phyloP scores from a whole-genome alignment of 2,888 invertebrate genomes.

The Plemyria rubiginata region DNA sequence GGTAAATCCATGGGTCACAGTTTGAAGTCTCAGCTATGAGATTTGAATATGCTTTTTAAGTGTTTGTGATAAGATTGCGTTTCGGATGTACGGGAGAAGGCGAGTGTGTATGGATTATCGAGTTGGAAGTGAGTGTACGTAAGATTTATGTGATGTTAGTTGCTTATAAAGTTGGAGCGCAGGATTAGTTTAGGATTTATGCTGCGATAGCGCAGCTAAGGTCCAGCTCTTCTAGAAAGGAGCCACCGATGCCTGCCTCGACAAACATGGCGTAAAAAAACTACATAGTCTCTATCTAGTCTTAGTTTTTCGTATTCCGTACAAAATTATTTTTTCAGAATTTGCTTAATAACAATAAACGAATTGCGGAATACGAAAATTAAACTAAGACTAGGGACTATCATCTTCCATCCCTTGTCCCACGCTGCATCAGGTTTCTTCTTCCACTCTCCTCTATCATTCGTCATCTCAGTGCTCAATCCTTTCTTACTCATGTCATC shows the following conservation, averaged over 20 bases:
- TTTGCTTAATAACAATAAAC: too few species aligned
- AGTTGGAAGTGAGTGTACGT: constrained; percentile 29
- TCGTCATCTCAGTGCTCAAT: too few species aligned
- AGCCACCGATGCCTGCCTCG: not conserved
- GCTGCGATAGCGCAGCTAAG: constrained; percentile 21
- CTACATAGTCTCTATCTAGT: too few species aligned
- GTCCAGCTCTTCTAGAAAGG: not conserved
- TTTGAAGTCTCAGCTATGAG: not conserved
- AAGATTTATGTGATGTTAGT: constrained; percentile 36
- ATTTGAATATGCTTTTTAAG: constrained; percentile 8
- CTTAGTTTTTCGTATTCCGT: too few species aligned
- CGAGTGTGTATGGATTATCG: constrained; percentile 26
- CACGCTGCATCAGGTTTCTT: too few species aligned
- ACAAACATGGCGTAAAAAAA: too few species aligned
- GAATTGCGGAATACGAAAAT: too few species aligned
- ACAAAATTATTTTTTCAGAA: too few species aligned
- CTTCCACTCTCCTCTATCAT: too few species aligned
- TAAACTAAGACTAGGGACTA: too few species aligned
- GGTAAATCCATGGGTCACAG: not conserved
- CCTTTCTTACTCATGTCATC: too few species aligned
- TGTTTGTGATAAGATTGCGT: constrained; percentile 6
- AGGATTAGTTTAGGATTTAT: constrained; percentile 40
- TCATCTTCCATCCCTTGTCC: too few species aligned
- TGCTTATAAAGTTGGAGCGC: constrained; percentile 34
- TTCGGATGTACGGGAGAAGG: constrained; percentile 3